A percentile compares a stretch with the other conserved stretches of the same genome.
phyloP scores from a whole-genome alignment of 1,140 invertebrate species.

The silkworm (Bombyx mori) region ASM3026992v2 NC_085117.1:2055001-2055500 shows the following conservation, averaged over 20 bases:
- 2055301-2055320: conserved; percentile 7
- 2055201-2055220: neutral
- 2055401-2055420: too few relatives aligned
- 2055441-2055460: too few relatives aligned
- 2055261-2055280: conserved; percentile 15
- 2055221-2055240: neutral
- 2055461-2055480: too few relatives aligned
- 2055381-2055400: too few relatives aligned
- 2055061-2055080: conserved; percentile 15
- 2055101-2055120: conserved; percentile 13
- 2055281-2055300: conserved; percentile 12
- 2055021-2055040: conserved; percentile 31
- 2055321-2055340: conserved; percentile 13
- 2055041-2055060: conserved; percentile 17
- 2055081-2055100: conserved; percentile 18
- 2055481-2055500: too few relatives aligned
- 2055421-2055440: too few relatives aligned
- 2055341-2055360: conserved; percentile 5
- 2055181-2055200: conserved; percentile 15
- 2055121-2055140: conserved; percentile 13
- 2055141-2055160: neutral
- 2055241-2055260: neutral
- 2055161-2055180: conserved; percentile 18
- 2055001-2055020: conserved; percentile 57
- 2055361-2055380: too few relatives aligned